Percentiles rank a stretch among this genome's conserved stretches.
phyloP scores from a whole-genome alignment of 2,888 invertebrate species.

The Deroplatys truncata region DNA sequence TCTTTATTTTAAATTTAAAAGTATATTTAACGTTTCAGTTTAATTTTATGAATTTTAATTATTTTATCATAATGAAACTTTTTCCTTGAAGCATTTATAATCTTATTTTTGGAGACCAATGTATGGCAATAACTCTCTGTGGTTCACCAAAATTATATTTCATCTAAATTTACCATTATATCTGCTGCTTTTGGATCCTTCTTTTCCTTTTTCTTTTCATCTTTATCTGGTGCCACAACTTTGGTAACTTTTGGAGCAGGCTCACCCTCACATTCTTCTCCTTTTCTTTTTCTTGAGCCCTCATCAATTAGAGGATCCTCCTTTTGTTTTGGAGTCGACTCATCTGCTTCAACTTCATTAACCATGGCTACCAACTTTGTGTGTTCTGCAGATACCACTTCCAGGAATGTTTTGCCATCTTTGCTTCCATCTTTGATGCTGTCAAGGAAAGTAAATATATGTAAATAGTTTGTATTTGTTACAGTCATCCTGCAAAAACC shows the following conservation, averaged over 20 bases:
- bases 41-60: no score
- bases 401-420: slow-evolving; percentile 46
- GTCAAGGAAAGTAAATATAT: slow-evolving; percentile 23
- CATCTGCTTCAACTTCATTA: slow-evolving; percentile 40
- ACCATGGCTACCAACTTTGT: slow-evolving; percentile 55
- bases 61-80: no score
- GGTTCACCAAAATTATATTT: no score
- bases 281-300: slow-evolving; percentile 46
- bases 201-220: slow-evolving; percentile 55
- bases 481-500: no score
- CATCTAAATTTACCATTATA: slow-evolving; percentile 56
- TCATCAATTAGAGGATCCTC: slow-evolving; percentile 34
- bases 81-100: no score
- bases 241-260: slow-evolving; percentile 47
- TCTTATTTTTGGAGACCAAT: no score
- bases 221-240: slow-evolving; percentile 45
- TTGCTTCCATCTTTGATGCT: slow-evolving; percentile 49
- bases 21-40: no score
- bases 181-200: slow-evolving; percentile 56
- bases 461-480: no score
- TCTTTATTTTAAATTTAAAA: no score
- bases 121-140: no score
- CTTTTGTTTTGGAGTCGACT: slow-evolving; percentile 18
- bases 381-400: slow-evolving; percentile 54
- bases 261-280: slow-evolving; percentile 38